phyloP scores from a whole-genome alignment of 2,113 vertebrate species.

The Oreamnos americanus region DNA sequence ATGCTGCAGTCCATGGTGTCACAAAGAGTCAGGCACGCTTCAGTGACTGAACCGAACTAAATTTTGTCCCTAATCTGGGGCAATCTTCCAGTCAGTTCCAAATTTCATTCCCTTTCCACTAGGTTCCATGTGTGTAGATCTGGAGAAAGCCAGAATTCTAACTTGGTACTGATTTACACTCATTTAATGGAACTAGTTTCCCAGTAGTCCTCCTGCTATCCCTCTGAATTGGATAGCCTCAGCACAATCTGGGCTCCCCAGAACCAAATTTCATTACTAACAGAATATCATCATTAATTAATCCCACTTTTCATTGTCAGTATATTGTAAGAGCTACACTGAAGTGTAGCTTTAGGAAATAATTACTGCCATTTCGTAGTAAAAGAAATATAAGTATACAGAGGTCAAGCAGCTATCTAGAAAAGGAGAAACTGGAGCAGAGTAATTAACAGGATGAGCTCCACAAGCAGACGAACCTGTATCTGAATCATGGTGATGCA shows the following conservation, averaged over 20 bases:
- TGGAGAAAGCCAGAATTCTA: background rate
- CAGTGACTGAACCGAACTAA: background rate
- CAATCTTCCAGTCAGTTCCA: background rate
- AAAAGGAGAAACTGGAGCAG: background rate
- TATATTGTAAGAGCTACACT: background rate
- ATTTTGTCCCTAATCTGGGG: background rate
- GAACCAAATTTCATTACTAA: background rate
- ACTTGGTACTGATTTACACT: background rate
- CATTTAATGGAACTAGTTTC: background rate
- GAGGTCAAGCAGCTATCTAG: background rate
- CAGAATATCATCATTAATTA: background rate
- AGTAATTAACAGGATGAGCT: background rate
- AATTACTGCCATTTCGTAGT: background rate
- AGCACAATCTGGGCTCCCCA: background rate
- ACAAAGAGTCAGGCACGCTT: background rate
- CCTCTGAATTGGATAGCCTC: background rate
- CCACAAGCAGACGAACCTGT: background rate
- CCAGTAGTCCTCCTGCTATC: background rate
- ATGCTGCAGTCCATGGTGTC: background rate
- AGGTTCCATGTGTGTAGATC: background rate
- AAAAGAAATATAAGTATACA: background rate
- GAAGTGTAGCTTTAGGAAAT: background rate
- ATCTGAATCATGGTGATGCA: background rate
- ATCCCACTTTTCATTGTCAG: background rate
- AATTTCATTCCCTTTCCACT: background rate